Evolutionary conservation across 2,113 vertebrate genomes (phyloP).

Genomic region (Mesoclemmys tuberculata): DNA sequence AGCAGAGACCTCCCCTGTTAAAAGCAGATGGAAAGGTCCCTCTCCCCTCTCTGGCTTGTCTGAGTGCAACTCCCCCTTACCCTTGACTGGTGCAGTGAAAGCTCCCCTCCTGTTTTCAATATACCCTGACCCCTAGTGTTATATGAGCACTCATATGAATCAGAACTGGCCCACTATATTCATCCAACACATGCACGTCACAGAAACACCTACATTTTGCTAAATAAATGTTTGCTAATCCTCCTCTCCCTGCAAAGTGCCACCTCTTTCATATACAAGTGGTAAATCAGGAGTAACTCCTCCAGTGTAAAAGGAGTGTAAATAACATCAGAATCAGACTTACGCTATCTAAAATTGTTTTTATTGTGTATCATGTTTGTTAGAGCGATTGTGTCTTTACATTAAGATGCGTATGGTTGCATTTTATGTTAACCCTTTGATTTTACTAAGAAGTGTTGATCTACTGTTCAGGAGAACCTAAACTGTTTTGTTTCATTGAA

Average conservation of each 20-base stretch:
- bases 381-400: background rate
- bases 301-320: background rate
- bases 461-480: background rate
- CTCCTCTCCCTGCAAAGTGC: background rate
- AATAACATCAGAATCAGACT: background rate
- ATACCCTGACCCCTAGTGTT: background rate
- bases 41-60: background rate
- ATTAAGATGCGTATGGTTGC: fast-evolving
- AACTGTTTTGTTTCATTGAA: background rate
- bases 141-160: background rate
- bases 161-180: background rate
- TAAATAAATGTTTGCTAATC: background rate
- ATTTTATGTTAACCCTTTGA: background rate
- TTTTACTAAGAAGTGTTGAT: constrained; percentile 2
- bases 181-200: background rate
- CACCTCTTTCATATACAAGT: background rate
- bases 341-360: constrained; percentile 14
- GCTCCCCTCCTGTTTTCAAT: constrained; percentile 38
- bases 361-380: fast-evolving
- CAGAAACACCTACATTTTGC: background rate
- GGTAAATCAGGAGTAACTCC: background rate
- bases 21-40: background rate
- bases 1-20: background rate
- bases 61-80: background rate
- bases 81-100: constrained; percentile 19